Evolutionary conservation across 92 coral and sea anemone species (phyloP), one percentile per base, ranked within the genome.

Genomic region (Porites cylindrica): DNA sequence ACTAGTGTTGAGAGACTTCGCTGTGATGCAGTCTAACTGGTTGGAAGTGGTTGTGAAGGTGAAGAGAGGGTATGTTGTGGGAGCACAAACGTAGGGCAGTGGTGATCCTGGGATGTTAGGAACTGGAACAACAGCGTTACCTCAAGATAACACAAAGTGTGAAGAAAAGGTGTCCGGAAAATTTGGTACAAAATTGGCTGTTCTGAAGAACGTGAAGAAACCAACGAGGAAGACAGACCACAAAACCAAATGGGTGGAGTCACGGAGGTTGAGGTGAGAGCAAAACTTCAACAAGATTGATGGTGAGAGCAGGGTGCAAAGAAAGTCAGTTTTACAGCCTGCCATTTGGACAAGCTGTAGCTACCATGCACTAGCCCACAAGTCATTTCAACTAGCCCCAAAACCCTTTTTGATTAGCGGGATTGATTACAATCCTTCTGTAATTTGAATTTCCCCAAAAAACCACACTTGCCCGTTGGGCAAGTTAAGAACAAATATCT

Each of bases 131-230:
- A 61, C 54, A 61, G 56, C 0, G 70, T 60, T 75, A n/a, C 79
- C 69, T 1, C 86, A 52, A 6, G 77, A 82, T 7, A 82, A 20
- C 12, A 78, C 53, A 24, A 20, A 51, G 23, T 21, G 86, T 51
- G 86, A n/a, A 18, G 78, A 82, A 70, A 82, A 58, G 19, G 0
- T 29, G 56, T 71, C 53, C 52, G 70, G 47, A 1, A 77, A 19
- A 16, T 2, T 10, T 7, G 87, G 80, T 6, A 66, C 77, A 4
- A 83, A n/a, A 26, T 74, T 62, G 26, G 87, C 79, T 58, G 62
- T 72, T n/a, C 87, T 14, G 73, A 84, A 84, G 72, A 84, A 84
- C 8, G 88, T 63, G 23, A 74, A 84, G 64, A 84, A 84, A 32
- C 88, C 80, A 18, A 84, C 64, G 7, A 84, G 72, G 1, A 53